Evolutionary conservation across 2,888 invertebrate species (phyloP).

Genomic region (Candidula unifasciata): DNA sequence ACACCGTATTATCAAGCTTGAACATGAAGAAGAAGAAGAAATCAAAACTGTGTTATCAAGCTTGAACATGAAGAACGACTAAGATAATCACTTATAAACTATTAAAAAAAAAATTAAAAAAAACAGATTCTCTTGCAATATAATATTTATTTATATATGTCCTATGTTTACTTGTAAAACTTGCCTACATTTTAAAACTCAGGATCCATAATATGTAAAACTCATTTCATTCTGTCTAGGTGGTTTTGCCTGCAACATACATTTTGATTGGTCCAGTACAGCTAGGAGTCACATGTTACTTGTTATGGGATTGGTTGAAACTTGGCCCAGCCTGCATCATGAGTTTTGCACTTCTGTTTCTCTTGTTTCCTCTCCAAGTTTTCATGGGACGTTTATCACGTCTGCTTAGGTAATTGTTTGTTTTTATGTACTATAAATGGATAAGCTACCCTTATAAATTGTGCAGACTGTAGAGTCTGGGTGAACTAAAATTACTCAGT

Average conservation of each 20-base stretch:
- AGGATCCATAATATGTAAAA: neutral
- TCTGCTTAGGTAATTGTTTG: conserved; percentile 57
- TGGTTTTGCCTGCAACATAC: conserved; percentile 65
- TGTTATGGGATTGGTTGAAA: conserved; percentile 63
- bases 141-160: no score
- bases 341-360: conserved; percentile 57
- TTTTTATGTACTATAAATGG: neutral
- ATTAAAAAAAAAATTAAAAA: no score
- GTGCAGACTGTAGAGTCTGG: neutral
- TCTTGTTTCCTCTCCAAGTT: conserved; percentile 63
- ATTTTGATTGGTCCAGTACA: conserved; percentile 65
- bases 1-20: no score
- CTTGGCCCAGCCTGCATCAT: conserved; percentile 61
- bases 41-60: no score
- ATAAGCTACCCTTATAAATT: neutral
- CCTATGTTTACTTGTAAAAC: no score
- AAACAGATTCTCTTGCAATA: no score
- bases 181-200: no score
- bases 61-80: no score
- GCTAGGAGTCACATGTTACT: conserved; percentile 57
- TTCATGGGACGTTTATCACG: conserved; percentile 62
- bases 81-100: no score
- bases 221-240: conserved; percentile 53
- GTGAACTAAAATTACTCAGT: neutral
- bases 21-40: no score